Evolutionary conservation across 2,797 vertebrate genomes (phyloP).

Genomic region (Capromys pilorides): DNA sequence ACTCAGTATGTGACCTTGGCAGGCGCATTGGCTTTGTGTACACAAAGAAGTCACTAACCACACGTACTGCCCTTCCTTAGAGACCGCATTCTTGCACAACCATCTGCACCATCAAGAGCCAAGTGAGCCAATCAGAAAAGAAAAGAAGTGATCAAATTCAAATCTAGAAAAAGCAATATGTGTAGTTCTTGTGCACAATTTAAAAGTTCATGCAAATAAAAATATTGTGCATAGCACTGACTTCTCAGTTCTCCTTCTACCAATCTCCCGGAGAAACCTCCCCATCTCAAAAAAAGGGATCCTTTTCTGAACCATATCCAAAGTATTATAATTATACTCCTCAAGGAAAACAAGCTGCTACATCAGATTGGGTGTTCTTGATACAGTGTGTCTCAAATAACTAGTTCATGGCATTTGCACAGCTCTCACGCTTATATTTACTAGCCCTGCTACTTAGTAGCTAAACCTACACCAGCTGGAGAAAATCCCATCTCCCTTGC

Average conservation of each 20-base stretch:
- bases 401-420: not conserved
- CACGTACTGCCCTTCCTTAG: not conserved
- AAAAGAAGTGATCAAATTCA: not conserved
- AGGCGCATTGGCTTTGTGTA: not conserved
- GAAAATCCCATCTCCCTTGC: not conserved
- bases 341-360: not conserved
- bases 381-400: not conserved
- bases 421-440: not conserved
- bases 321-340: not conserved
- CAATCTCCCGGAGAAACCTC: not conserved
- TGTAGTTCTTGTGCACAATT: not conserved
- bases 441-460: not conserved
- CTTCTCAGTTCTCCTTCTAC: not conserved
- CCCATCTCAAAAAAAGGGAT: not conserved
- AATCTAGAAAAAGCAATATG: not conserved
- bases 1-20: not conserved
- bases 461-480: not conserved
- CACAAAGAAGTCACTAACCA: not conserved
- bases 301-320: not conserved
- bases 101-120: not conserved
- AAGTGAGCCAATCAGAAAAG: not conserved
- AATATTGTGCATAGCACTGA: not conserved
- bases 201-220: not conserved
- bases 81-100: not conserved
- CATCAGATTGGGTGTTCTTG: not conserved